Conservation (phyloP, 2,888 invertebrate species). For the Platycheirus rosarum region DNA sequence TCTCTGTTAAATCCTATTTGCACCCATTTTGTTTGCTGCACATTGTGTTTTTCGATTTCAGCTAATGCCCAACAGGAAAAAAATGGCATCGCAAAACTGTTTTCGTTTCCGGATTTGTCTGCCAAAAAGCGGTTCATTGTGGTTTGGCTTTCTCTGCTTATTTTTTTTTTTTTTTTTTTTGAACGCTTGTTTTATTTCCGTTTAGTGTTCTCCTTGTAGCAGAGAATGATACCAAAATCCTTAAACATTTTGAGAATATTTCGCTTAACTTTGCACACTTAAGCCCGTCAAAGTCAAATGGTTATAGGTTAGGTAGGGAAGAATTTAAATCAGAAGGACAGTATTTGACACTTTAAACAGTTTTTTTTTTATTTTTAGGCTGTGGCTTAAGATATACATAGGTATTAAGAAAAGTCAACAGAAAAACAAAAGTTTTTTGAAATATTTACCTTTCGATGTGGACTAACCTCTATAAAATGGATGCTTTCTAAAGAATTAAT, state of each 20-base stretch:
- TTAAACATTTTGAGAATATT: conserved; percentile 41
- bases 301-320: background rate
- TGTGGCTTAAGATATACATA: too few species aligned
- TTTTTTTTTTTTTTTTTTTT: conserved; percentile 2
- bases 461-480: too few species aligned
- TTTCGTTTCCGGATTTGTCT: conserved; percentile 72
- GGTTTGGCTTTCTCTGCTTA: conserved; percentile 58
- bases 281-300: background rate
- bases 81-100: conserved; percentile 24
- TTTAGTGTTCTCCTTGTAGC: conserved; percentile 15
- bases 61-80: conserved; percentile 53
- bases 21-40: conserved; percentile 37
- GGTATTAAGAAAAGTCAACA: too few species aligned
- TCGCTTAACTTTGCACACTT: background rate
- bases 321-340: background rate
- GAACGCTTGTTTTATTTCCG: conserved; percentile 53
- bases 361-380: too few species aligned
- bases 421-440: too few species aligned
- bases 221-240: conserved; percentile 41
- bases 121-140: conserved; percentile 71
- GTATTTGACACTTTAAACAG: too few species aligned
- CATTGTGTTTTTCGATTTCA: conserved; percentile 59
- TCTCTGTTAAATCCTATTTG: conserved; percentile 26
- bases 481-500: too few species aligned
- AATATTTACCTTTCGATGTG: too few species aligned